Conservation (phyloP, 2,888 invertebrate species). For the Trachelus stipa region DNA sequence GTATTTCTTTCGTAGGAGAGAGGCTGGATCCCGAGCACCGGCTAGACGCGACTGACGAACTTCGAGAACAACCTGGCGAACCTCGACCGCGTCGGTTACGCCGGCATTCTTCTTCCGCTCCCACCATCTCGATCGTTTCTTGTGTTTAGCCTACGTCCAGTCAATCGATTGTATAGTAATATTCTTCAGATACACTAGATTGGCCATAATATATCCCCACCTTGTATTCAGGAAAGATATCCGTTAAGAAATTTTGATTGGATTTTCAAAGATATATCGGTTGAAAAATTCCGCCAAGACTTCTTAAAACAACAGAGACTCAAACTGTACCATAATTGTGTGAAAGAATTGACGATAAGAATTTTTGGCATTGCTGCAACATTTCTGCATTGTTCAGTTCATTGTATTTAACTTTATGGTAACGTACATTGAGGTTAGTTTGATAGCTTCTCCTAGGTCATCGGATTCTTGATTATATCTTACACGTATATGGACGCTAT, state of each 20-base stretch:
- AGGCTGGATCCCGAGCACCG: conserved; percentile 36
- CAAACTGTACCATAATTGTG: neutral
- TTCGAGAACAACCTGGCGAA: conserved; percentile 22
- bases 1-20: neutral
- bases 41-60: conserved; percentile 44
- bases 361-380: neutral
- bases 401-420: neutral
- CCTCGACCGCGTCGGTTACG: conserved; percentile 18
- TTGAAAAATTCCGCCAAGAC: neutral
- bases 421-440: neutral
- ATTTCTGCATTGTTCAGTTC: neutral
- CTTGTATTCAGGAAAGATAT: neutral
- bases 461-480: neutral
- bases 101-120: conserved; percentile 26
- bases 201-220: neutral
- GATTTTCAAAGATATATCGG: neutral
- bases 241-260: neutral
- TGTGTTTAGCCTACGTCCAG: neutral
- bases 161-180: neutral
- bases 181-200: neutral
- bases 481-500: neutral
- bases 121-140: conserved; percentile 8
- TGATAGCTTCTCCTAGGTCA: neutral
- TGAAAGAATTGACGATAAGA: neutral
- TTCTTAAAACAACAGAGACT: neutral